Evolutionary conservation across 2,888 invertebrate species (phyloP), one percentile per base, ranked within the genome.

Genomic region (Spodoptera littoralis): DNA sequence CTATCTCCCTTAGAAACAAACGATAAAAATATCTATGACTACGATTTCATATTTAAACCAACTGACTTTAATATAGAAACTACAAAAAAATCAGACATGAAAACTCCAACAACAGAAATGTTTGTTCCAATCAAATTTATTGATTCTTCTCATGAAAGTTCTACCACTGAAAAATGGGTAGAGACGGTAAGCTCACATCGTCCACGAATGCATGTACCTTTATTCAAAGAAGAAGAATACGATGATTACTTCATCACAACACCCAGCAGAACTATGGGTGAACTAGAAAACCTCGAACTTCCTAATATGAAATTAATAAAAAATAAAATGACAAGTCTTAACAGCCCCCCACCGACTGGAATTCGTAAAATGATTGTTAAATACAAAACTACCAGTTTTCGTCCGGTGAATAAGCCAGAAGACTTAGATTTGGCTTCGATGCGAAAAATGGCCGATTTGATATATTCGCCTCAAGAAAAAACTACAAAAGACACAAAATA

Each of bases 281-380:
- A 73, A 47, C 69, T 80, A 52, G 69, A 81, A 61, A 66, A 61
- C 30, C 12, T 72, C 9, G 53, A 79, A 4, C 57, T 62, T 44
- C 71, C 76, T 22, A 74, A 67, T 12, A 53, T 74, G 49, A 73
- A 81, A 60, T 63, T 79, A 12, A 54, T 81, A 1, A 82, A 80
- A 76, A 76, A 65, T 11, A 84, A 81, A 63, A 42, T 69, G 22
- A 27, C 24, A 45, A 24, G 0, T 8, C 46, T 63, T 13, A 48
- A 45, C 11, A 49, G 43, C 18, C 13, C 24, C 41, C 27, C 27
- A 42, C 51, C 27, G 43, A 44, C 60, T 11, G 36, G 45, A 44
- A 65, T 51, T 11, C 44, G 65, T 0, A 65, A 68, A 60, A n/a
- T 45, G 1, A 3, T 27, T 36, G 1, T 18, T 1, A 48, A 54